Base-by-base conservation (phyloP, 2,797 vertebrate genomes). In the Emys orbicularis region DNA sequence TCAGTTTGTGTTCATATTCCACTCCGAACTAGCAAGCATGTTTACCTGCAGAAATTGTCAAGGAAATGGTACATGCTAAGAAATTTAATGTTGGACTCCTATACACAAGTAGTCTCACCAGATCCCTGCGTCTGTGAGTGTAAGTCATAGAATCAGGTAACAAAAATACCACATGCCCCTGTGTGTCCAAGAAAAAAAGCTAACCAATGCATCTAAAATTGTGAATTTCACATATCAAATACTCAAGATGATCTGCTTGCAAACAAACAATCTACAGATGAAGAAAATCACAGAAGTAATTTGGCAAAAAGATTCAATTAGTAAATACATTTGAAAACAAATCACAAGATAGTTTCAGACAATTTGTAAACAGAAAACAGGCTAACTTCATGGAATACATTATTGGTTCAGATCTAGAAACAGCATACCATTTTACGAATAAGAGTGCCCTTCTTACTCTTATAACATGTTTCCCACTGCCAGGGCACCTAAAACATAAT, bases 361-460 rank as follows among this genome's bases (percentile, higher is more conserved):
- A 95, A 87, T n/a, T 37, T 72, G 44, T 86, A 90, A 87, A 23
- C 34, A 90, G 82, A 85, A 90, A 96, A 89, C 31, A 61, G 0
- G 0, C 15, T 49, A 65, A 31, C 47, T 88, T 84, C 74, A 86
- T 31, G 37, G 74, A 86, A 86, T 31, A 82, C 95, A 90, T 95
- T 94, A 97, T 34, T 72, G 68, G 83, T 72, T 96, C 59, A 89
- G 79, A n/a, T 97, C 87, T 1, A 25, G 87, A 87, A 84, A 52
- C 87, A 92, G 88, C 93, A 94, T 90, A 87, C 80, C 59, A 90
- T 34, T 90, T 61, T 82, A 68, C 89, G 77, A 93, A 95, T 83
- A 57, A 92, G 91, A 96, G 96, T 50, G 87, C 77, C 93, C 82
- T 84, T 83, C 21, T 49, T 96, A 90, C 76, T 87, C 95, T 95